phyloP scores from a whole-genome alignment of 2,797 vertebrate species.

The Pelodytes ibericus region DNA sequence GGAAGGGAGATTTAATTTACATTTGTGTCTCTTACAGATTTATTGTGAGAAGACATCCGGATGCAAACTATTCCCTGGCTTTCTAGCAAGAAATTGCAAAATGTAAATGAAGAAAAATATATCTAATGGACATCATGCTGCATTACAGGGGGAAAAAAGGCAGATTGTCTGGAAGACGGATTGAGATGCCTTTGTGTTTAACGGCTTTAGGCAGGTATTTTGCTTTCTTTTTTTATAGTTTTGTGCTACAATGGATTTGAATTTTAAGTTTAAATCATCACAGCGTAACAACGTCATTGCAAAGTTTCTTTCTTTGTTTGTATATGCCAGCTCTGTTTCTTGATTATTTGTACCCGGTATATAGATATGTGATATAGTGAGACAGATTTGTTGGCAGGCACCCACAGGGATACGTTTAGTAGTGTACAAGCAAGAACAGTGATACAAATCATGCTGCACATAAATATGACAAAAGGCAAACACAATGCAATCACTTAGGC shows the following conservation, averaged over 20 bases:
- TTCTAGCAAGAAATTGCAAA: neutral
- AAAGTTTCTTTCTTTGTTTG: constrained; percentile 32
- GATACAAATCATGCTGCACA: constrained; percentile 45
- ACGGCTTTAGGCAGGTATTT: constrained; percentile 22
- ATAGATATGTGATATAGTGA: constrained; percentile 53
- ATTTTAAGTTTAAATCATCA: constrained; percentile 48
- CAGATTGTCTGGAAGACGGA: constrained; percentile 14
- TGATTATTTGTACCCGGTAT: constrained; percentile 48
- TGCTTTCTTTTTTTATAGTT: constrained; percentile 3
- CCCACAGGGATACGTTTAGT: constrained; percentile 55
- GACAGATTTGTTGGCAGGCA: constrained; percentile 54
- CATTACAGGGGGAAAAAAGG: constrained; percentile 6
- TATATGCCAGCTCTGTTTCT: constrained; percentile 49
- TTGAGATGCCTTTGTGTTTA: neutral
- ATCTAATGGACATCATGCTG: constrained; percentile 7
- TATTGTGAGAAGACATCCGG: neutral
- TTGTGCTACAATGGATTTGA: constrained; percentile 28
- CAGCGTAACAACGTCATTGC: constrained; percentile 43
- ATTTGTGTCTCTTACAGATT: neutral
- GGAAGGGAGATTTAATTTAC: neutral
- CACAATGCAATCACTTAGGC: neutral
- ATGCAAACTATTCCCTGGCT: neutral
- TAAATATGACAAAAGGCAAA: constrained; percentile 36
- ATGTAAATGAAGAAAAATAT: neutral
- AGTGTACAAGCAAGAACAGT: constrained; percentile 49